Base-by-base conservation (phyloP, 2,888 invertebrate genomes). In the Drosophila setosimentum region DNA sequence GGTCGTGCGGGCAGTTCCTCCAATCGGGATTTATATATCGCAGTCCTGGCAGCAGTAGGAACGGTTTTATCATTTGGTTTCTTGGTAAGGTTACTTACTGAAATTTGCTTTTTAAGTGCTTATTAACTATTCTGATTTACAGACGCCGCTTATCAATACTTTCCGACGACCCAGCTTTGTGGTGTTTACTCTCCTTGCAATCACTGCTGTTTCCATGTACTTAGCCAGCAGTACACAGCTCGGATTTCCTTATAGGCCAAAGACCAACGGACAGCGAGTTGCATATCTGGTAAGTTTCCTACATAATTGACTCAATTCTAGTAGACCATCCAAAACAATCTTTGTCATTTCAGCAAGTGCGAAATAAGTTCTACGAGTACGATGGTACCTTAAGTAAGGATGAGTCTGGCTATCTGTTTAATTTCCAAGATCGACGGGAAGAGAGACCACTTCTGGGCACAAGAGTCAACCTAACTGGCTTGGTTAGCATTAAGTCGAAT, bases 231-330 rank as follows among this genome's bases (percentile, higher is more conserved):
- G 94, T 27, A 94, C 95, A 1, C 93, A 94, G 2, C 73, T 95
- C 16, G 95, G 95, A 21, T 95, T 95, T 77, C 95, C 95, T 0
- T 95, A 94, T 80, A 93, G 93, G n/a, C 93, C 93, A 40, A 92
- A 93, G 61, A 92, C 92, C 1, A 91, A 91, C 40, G 93, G 94
- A 0, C 94, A 94, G 78, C 91, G 80, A 30, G 70, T 79, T 4
- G 27, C 94, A 48, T 91, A 94, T 33, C 86, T 94, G 87, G 95
- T 95, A 24, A 58, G 68, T 27, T 2, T 24, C 2, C 1, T 3
- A 1, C 7, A 13, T 0, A 13, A 0, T 4, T 27, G 13, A 24
- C 7, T 35, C 1, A 29, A 18, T 21, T 6, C 2, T 16, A 35
- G 0, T 16, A 35, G 33, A 11, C 5, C 2, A 24, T 30, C 6